Percentiles rank a stretch among this genome's conserved stretches.
Evolutionary conservation across 2,888 invertebrate species (phyloP).

Genomic region (Hololepta plana): DNA sequence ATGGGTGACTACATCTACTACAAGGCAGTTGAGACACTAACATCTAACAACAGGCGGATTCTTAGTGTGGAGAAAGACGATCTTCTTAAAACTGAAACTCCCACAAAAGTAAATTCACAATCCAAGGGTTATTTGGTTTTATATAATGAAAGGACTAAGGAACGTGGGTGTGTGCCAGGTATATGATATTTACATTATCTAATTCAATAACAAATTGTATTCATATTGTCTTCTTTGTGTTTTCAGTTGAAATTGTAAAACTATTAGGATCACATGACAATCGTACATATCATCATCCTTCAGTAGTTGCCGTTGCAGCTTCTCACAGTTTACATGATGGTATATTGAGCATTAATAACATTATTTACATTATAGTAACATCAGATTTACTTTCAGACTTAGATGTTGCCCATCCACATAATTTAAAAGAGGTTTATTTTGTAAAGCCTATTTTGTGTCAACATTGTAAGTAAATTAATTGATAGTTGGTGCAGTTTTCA

Average conservation of each 20-base stretch:
- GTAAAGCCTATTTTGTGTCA: conserved; percentile 33
- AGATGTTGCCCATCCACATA: conserved; percentile 18
- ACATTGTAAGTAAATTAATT: conserved; percentile 30
- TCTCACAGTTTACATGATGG: conserved; percentile 10
- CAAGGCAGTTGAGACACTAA: no score
- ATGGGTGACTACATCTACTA: no score
- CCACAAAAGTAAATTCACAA: no score
- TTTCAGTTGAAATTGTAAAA: conserved; percentile 24
- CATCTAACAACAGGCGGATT: no score
- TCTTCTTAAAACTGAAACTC: no score
- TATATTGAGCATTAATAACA: conserved; percentile 10
- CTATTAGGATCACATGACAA: conserved; percentile 23
- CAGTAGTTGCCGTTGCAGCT: conserved; percentile 21
- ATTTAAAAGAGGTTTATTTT: conserved; percentile 30
- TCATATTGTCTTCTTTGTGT: conserved; percentile 6
- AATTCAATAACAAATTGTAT: no score
- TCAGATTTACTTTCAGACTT: conserved; percentile 7
- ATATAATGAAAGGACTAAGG: no score
- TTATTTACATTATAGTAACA: conserved; percentile 5
- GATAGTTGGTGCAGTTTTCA: background rate
- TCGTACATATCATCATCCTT: conserved; percentile 25
- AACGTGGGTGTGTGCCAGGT: no score
- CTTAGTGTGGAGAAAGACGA: no score
- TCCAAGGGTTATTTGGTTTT: no score
- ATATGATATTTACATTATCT: no score